phyloP scores from a whole-genome alignment of 2,113 vertebrate genomes.

The Elaphurus davidianus region DNA sequence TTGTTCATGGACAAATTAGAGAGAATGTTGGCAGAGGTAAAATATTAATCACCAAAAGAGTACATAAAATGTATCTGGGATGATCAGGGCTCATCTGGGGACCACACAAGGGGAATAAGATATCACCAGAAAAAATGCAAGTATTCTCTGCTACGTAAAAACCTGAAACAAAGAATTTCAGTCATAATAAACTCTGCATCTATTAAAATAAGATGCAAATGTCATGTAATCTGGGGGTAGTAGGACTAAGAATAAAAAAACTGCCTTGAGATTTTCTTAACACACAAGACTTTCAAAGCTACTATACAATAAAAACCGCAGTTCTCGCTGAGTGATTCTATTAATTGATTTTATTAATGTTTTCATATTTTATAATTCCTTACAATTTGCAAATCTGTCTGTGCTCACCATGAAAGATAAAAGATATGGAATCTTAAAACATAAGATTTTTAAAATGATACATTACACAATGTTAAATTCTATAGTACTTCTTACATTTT shows the following conservation, averaged over 20 bases:
- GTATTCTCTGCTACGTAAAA: background rate
- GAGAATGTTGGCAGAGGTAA: background rate
- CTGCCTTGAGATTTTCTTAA: background rate
- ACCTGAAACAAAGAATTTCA: background rate
- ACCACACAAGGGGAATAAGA: background rate
- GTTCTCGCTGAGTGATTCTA: background rate
- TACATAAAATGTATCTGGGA: background rate
- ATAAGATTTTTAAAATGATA: background rate
- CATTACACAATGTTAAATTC: background rate
- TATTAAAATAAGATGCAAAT: conserved; percentile 1
- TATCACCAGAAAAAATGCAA: background rate
- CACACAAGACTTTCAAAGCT: background rate
- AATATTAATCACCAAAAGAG: background rate
- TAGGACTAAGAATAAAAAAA: background rate
- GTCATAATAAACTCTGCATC: background rate
- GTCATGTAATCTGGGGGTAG: background rate
- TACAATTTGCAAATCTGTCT: background rate
- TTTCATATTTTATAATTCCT: background rate
- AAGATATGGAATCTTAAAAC: background rate
- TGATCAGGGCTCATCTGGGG: background rate
- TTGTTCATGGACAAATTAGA: background rate
- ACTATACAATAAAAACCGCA: background rate
- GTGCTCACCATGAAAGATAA: background rate
- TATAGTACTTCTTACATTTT: background rate
- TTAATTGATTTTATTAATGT: background rate